Conservation (phyloP, 2,797 vertebrate genomes). For the Arctocebus calabarensis region DNA sequence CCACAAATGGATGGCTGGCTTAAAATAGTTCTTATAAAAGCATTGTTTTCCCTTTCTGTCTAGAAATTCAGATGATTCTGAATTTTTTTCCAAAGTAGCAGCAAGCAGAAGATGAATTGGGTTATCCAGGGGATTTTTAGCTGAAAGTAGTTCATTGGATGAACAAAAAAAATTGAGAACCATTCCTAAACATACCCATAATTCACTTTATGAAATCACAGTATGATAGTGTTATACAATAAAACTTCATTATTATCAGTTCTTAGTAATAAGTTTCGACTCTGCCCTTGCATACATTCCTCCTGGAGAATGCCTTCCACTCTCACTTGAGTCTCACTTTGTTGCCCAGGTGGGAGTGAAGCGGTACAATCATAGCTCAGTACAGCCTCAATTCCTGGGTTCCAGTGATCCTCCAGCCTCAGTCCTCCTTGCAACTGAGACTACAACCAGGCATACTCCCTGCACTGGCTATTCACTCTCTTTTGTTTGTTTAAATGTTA, state of each 20-base stretch:
- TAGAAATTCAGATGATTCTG: slow-evolving; percentile 47
- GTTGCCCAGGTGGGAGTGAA: background rate
- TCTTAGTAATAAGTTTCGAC: background rate
- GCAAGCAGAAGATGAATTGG: slow-evolving; percentile 52
- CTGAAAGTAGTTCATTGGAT: slow-evolving; percentile 47
- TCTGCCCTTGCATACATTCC: background rate
- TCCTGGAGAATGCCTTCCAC: background rate
- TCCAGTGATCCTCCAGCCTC: background rate
- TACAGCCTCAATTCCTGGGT: background rate
- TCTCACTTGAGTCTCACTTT: background rate
- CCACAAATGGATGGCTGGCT: slow-evolving; percentile 39
- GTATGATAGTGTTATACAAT: background rate
- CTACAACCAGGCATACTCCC: background rate
- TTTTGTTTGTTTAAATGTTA: slow-evolving; percentile 13
- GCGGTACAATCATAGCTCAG: background rate
- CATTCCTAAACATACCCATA: background rate
- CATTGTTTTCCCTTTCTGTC: slow-evolving; percentile 50
- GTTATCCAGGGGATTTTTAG: slow-evolving; percentile 55
- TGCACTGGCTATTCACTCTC: background rate
- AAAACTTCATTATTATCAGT: slow-evolving; percentile 1
- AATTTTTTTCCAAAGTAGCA: background rate
- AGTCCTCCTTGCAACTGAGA: background rate
- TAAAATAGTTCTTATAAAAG: slow-evolving; percentile 48
- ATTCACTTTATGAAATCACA: slow-evolving; percentile 45
- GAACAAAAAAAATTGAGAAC: slow-evolving; percentile 27